Evolutionary conservation across 2,888 invertebrate species (phyloP).

Genomic region (Loripinus fragilis): DNA sequence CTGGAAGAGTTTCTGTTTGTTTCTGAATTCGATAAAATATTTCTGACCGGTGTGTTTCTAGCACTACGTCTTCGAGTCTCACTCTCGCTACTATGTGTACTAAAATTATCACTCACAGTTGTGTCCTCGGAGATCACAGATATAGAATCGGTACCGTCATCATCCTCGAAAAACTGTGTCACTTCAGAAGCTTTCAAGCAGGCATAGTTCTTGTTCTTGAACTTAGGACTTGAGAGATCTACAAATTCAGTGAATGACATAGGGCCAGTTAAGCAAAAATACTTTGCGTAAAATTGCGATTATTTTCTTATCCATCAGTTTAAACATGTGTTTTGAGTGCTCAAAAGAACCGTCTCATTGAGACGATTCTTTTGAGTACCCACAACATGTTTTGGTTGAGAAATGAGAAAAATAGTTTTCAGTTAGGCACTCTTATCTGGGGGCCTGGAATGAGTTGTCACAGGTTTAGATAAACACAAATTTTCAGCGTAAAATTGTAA

Average conservation of each 20-base stretch:
- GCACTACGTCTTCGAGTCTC: neutral
- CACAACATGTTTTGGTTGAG: too few relatives aligned
- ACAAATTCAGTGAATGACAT: neutral
- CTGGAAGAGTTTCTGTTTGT: neutral
- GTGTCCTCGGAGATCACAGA: neutral
- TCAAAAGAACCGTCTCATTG: too few relatives aligned
- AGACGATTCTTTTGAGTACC: too few relatives aligned
- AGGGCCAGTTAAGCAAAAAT: too few relatives aligned
- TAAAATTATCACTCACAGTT: neutral
- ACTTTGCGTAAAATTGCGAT: too few relatives aligned
- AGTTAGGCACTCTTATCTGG: too few relatives aligned
- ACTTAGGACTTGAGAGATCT: constrained; percentile 49
- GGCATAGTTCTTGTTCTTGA: constrained; percentile 42
- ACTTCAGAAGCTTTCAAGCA: constrained; percentile 65
- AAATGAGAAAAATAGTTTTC: too few relatives aligned
- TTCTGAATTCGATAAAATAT: neutral
- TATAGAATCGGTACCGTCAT: constrained; percentile 46
- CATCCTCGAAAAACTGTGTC: constrained; percentile 63
- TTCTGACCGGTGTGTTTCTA: constrained; percentile 14
- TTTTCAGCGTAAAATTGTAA: too few relatives aligned
- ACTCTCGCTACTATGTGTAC: neutral
- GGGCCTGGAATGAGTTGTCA: too few relatives aligned
- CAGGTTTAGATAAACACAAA: too few relatives aligned
- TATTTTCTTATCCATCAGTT: neutral
- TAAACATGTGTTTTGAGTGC: too few relatives aligned